Base-by-base conservation (phyloP, 1,140 invertebrate species). In the Drosophila pseudoobscura region DNA sequence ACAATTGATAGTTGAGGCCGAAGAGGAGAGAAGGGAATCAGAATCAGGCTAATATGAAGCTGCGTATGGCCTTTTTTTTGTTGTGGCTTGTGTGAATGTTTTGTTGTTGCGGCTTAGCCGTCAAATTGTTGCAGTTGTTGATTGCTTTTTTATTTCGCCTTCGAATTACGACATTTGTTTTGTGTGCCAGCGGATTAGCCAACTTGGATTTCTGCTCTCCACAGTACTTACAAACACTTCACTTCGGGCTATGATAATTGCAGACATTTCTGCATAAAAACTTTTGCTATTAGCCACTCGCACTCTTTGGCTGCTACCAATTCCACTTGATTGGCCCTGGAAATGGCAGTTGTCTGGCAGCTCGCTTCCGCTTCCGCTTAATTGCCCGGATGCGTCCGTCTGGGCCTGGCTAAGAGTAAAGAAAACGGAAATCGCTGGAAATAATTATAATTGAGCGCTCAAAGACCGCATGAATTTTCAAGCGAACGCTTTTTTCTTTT, bases 401-500 rank as follows among this genome's bases (percentile, higher is more conserved):
- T 66, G 52, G 52, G 24, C 20, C n/a, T 52, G 52, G 20, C 22
- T 8, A 52, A 72, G 56, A 64, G 57, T 41, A 60, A 78, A 64
- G 71, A 46, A 50, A 62, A 76, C 35, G 61, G 61, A 72, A 88
- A 88, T 79, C 68, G 83, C 83, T 83, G 63, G 84, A 88, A 88
- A 77, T 88, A 88, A 88, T 88, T 88, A 79, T 75, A 78, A 83
- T 88, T 83, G 66, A 78, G 60, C 53, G 75, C 54, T 80, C 80
- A 76, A 76, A 84, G 69, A 70, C 43, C 45, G 64, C 71, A 52
- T 70, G 63, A 73, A 70, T 78, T 73, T 45, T 76, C 54, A 72
- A 75, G 41, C 60, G 50, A 72, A 46, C 51, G 66, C 60, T 24
- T 79, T 88, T 46, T 53, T 24, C 60, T 54, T 63, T 54, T 54